Percentiles rank a stretch among this genome's conserved stretches.
Evolutionary conservation across 1,140 invertebrate species (phyloP).

Genomic region (Liolophura sinensis): DNA sequence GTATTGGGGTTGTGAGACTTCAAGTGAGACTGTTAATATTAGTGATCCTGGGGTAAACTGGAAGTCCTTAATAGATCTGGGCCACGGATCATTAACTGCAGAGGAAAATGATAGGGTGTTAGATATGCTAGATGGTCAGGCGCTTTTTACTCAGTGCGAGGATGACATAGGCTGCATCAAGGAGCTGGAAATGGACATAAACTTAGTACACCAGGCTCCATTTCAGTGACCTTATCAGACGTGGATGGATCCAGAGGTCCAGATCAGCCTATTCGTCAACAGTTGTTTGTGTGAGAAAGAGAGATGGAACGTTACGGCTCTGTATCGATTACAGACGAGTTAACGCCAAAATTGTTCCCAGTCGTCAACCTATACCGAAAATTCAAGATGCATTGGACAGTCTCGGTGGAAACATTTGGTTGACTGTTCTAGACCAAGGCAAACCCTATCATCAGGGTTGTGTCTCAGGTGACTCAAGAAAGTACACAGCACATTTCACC

Average conservation of each 20-base stretch:
- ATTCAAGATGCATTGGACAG: constrained; percentile 20
- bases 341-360: constrained; percentile 12
- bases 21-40: too few species aligned
- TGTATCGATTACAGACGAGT: constrained; percentile 23
- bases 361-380: constrained; percentile 11
- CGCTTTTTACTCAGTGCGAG: constrained; percentile 14
- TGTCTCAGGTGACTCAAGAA: constrained; percentile 10
- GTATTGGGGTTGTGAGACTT: too few species aligned
- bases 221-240: constrained; percentile 11
- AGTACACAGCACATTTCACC: constrained; percentile 21
- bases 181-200: constrained; percentile 18
- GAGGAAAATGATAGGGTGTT: constrained; percentile 5
- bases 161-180: constrained; percentile 15
- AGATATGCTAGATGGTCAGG: constrained; percentile 13
- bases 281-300: constrained; percentile 24
- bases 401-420: constrained; percentile 14
- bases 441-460: constrained; percentile 22
- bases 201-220: constrained; percentile 14
- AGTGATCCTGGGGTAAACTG: too few species aligned
- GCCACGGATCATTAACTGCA: not conserved
- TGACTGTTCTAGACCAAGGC: constrained; percentile 19
- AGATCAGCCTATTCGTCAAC: constrained; percentile 10
- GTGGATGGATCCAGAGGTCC: constrained; percentile 13
- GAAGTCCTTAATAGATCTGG: not conserved
- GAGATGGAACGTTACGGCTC: constrained; percentile 14